Percentiles rank a stretch among this genome's conserved stretches.
Conservation (phyloP, 2,888 invertebrate species). For the Microctonus brassicae region DNA sequence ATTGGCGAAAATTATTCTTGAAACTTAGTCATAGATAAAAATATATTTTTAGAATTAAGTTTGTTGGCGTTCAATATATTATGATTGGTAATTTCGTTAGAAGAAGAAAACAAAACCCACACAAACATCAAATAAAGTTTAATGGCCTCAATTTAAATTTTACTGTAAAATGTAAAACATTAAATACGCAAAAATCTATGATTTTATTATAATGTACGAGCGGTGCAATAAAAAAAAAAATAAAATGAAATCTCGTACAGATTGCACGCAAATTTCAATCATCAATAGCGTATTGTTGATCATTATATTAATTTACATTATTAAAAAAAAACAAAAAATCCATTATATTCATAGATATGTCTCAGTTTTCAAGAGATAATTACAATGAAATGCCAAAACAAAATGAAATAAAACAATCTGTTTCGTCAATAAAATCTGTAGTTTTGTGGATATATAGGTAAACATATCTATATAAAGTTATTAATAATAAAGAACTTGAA, state of each 20-base stretch:
- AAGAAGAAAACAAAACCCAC: neutral
- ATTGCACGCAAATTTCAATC: neutral
- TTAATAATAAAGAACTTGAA: neutral
- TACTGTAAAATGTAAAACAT: neutral
- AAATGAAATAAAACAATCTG: neutral
- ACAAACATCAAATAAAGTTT: neutral
- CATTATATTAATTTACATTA: neutral
- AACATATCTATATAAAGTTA: neutral
- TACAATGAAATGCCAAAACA: neutral
- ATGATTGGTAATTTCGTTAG: neutral
- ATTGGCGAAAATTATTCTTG: neutral
- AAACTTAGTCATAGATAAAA: neutral
- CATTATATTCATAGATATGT: neutral
- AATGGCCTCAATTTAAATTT: slow-evolving; percentile 16
- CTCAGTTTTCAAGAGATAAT: neutral
- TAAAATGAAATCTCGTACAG: slow-evolving; percentile 15
- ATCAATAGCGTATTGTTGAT: neutral
- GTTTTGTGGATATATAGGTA: neutral
- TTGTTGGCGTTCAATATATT: neutral
- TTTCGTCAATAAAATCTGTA: neutral
- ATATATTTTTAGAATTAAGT: neutral
- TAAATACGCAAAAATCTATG: neutral
- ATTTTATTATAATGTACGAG: slow-evolving; percentile 14
- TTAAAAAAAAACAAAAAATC: slow-evolving; percentile 10
- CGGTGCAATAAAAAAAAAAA: slow-evolving; percentile 31